Evolutionary conservation across 2,888 invertebrate species (phyloP).

Genomic region (Sminthurinus aureus): DNA sequence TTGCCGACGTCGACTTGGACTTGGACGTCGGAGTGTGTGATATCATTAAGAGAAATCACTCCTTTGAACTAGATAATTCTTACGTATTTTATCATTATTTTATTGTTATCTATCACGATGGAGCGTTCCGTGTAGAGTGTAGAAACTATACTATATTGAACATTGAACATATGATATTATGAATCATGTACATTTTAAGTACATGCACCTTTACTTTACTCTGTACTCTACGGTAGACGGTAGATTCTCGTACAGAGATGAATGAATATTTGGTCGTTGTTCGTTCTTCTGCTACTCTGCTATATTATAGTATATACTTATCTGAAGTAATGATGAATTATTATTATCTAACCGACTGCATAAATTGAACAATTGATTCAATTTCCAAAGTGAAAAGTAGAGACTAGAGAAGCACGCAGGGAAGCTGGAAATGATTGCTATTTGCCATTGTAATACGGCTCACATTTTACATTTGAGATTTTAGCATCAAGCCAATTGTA

Average conservation of each 20-base stretch:
- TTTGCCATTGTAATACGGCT: no score
- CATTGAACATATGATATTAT: no score
- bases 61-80: not conserved
- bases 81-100: not conserved
- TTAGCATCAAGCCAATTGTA: no score
- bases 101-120: not conserved
- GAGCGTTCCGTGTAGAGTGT: not conserved
- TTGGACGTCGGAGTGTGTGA: not conserved
- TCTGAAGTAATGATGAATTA: not conserved
- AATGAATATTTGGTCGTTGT: not conserved
- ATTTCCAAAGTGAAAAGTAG: not conserved
- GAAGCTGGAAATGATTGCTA: no score
- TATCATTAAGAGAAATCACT: not conserved
- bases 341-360: not conserved
- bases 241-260: not conserved
- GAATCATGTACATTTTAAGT: no score
- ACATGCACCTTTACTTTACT: no score
- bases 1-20: not conserved
- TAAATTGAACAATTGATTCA: not conserved
- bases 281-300: no score
- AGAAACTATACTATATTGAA: not conserved
- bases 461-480: no score
- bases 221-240: no score
- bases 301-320: no score
- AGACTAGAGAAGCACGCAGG: not conserved